Percentiles rank a stretch among this genome's conserved stretches.
Evolutionary conservation across 2,888 invertebrate genomes (phyloP).

Genomic region (Drosophila fulvimacula): DNA sequence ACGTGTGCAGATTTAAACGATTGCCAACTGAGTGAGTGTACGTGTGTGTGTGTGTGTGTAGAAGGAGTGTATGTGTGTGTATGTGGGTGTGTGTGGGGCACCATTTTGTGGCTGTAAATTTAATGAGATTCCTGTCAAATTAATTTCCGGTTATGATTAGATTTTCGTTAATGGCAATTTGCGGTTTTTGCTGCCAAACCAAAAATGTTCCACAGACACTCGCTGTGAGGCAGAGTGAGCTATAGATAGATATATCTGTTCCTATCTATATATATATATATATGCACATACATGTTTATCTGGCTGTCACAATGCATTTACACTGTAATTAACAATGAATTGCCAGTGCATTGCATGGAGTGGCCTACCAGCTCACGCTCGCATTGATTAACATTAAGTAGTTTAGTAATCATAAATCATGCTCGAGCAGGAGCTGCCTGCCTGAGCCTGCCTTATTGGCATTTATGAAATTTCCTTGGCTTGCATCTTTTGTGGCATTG

Average conservation of each 20-base stretch:
- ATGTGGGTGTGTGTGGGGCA: conserved; percentile 12
- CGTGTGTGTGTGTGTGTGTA: background rate
- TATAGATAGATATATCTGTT: background rate
- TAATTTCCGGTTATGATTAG: conserved; percentile 85
- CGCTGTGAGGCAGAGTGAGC: background rate
- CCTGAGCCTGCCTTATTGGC: background rate
- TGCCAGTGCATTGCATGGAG: conserved; percentile 23
- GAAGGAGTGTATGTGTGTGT: background rate
- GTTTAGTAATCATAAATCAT: conserved; percentile 71
- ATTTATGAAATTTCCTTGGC: conserved; percentile 36
- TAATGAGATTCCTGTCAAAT: conserved; percentile 85
- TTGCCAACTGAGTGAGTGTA: conserved; percentile 32
- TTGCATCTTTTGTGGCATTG: conserved; percentile 25
- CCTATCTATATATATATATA: conserved; percentile 1
- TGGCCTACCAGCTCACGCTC: background rate
- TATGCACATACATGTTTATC: conserved; percentile 17
- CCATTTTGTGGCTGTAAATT: conserved; percentile 81
- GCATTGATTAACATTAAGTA: conserved; percentile 66
- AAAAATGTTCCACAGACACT: conserved; percentile 51
- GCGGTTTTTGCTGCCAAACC: conserved; percentile 79
- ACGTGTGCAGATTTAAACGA: conserved; percentile 73
- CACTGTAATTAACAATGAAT: conserved; percentile 59
- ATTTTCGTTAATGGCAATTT: conserved; percentile 85
- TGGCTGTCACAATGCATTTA: conserved; percentile 56
- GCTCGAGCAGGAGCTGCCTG: conserved; percentile 2